Evolutionary conservation across 2,888 invertebrate genomes (phyloP), one percentile per base, ranked within the genome.

Genomic region (Leucophora obtusa): DNA sequence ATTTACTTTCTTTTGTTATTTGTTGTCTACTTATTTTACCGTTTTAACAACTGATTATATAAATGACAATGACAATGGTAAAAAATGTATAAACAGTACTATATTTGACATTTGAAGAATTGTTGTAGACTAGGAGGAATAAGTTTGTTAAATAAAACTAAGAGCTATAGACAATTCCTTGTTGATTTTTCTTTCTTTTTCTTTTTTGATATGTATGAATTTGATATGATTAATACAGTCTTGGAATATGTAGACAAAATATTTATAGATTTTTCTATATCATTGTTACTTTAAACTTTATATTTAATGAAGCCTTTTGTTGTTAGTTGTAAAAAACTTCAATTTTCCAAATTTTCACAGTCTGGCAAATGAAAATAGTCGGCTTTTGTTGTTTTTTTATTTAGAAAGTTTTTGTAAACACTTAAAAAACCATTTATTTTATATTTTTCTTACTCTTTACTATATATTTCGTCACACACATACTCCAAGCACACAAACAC

Each of bases 401-500:
- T 73, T 75, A 54, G 47, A 21, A 62, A 59, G 59, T 35, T 56
- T 66, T 74, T 74, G 77, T 77, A 81, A 73, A 77, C 77, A 81
- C 76, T 77, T 77, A 69, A 73, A 77, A 69, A 69, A 47, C 69
- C 60, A 59, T 80, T 69, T 75, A 80, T 80, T 80, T 76, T 59
- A 38, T 80, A 38, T 69, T 50, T 28, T 70, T 58, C 33, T 33
- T 51, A 28, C 24, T 58, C 59, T 50, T 66, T 68, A 21, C 51
- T 58, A 56, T 68, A 17, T 53, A 9, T 14, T 21, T 50, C 53
- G 21, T 11, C 68, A 50, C 24, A 35, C n/a, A 59, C 10, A 51
- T 53, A 70, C 38, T 33, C 58, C 28, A 24, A 58, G 63, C 33
- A 15, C 56, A 72, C 59, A 71, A 28, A 59, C 21, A 51, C 53